Conservation (phyloP, 1,140 invertebrate species). For the Drosophila pachea region DNA sequence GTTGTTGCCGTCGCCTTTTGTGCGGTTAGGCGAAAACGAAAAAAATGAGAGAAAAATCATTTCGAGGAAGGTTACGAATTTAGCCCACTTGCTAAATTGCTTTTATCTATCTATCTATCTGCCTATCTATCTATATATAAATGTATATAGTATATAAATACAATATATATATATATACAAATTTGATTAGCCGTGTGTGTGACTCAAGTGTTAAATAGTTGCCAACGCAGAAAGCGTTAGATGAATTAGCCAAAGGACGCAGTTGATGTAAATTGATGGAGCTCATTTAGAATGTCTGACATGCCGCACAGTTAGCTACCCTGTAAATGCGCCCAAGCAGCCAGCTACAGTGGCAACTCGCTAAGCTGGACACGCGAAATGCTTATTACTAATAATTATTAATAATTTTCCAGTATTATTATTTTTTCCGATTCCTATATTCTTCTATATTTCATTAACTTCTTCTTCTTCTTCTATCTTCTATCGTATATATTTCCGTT, state of each 20-base stretch:
- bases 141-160: neutral
- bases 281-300: neutral
- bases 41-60: constrained; percentile 33
- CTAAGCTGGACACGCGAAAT: too few relatives aligned
- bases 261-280: constrained; percentile 15
- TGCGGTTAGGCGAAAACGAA: constrained; percentile 47
- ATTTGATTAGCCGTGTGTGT: constrained; percentile 15
- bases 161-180: constrained; percentile 6
- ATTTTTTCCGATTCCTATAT: too few relatives aligned
- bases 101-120: too few relatives aligned
- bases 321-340: neutral
- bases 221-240: constrained; percentile 23
- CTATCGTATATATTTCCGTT: too few relatives aligned
- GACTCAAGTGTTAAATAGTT: constrained; percentile 33
- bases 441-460: too few relatives aligned
- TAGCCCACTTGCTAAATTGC: constrained; percentile 44
- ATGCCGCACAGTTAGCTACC: neutral
- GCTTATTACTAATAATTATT: too few relatives aligned
- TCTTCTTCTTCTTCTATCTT: too few relatives aligned
- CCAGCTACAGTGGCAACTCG: too few relatives aligned
- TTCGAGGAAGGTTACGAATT: constrained; percentile 51
- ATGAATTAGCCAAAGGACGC: constrained; percentile 27
- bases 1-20: constrained; percentile 12
- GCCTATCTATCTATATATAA: neutral
- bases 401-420: too few relatives aligned